phyloP scores from a whole-genome alignment of 2,113 vertebrate genomes.

The Labeo catla region DNA sequence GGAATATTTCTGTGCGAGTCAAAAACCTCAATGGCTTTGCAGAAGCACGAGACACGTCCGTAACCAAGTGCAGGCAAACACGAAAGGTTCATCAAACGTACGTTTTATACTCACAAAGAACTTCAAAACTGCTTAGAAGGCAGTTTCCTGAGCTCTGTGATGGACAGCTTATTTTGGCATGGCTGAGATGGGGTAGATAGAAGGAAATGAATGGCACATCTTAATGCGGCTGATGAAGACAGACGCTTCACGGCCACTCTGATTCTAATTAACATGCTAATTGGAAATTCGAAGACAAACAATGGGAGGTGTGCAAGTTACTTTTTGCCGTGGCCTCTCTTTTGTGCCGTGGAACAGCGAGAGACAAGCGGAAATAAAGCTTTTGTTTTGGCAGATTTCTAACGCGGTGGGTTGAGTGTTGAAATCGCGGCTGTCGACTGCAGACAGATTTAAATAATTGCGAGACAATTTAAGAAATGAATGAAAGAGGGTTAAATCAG shows the following conservation, averaged over 20 bases:
- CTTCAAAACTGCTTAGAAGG: not conserved
- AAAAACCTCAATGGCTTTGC: slow-evolving; percentile 3
- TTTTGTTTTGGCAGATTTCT: slow-evolving; percentile 53
- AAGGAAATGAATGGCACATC: slow-evolving; percentile 51
- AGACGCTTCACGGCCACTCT: slow-evolving; percentile 72
- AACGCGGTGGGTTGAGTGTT: slow-evolving; percentile 63
- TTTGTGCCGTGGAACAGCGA: slow-evolving; percentile 61
- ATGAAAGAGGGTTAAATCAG: not conserved
- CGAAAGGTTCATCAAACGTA: not conserved
- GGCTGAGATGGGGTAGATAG: not conserved
- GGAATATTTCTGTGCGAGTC: slow-evolving; percentile 23
- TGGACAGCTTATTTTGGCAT: not conserved
- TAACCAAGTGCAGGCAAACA: not conserved
- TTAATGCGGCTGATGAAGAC: slow-evolving; percentile 85
- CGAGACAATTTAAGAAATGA: not conserved
- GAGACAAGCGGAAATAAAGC: slow-evolving; percentile 50
- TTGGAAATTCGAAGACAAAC: slow-evolving; percentile 79
- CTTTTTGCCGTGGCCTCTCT: slow-evolving; percentile 41
- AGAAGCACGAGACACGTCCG: not conserved
- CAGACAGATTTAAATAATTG: slow-evolving; percentile 42
- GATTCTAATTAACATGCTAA: slow-evolving; percentile 83
- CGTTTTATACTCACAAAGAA: not conserved
- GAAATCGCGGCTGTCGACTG: not conserved
- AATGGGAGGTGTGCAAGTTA: slow-evolving; percentile 62
- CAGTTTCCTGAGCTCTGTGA: not conserved